These are phyloP conservation scores for Cephus spinipes DNA, from an alignment of 2,888 invertebrate species.

Conservation along the genomic window DNA sequence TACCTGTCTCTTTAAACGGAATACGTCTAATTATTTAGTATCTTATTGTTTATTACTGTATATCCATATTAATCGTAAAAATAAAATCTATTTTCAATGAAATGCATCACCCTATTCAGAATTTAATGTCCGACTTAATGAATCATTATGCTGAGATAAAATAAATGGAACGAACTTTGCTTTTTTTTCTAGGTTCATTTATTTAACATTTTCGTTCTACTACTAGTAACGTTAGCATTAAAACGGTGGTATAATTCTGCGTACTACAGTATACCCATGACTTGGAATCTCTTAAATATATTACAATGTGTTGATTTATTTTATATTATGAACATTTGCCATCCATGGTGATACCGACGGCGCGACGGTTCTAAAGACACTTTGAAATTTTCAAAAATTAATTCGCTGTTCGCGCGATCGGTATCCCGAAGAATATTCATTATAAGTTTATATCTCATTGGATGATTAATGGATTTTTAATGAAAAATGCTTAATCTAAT, in stretches of 20 bases:
- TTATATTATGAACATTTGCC: constrained; percentile 18
- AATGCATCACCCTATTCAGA: background rate
- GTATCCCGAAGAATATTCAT: background rate
- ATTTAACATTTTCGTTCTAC: constrained; percentile 42
- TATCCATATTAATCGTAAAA: constrained; percentile 37
- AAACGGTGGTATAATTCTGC: constrained; percentile 46
- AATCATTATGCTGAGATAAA: background rate
- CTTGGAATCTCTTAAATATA: constrained; percentile 10
- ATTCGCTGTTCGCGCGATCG: background rate
- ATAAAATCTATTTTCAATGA: constrained; percentile 51
- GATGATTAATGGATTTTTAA: background rate
- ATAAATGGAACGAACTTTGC: background rate
- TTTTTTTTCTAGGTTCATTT: constrained; percentile 27
- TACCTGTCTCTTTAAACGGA: constrained; percentile 18
- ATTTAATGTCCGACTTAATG: background rate
- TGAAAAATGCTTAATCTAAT: constrained; percentile 13
- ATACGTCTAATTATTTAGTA: constrained; percentile 29
- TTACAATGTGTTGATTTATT: constrained; percentile 20
- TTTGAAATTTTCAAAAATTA: background rate
- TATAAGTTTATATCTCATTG: background rate
- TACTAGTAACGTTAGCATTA: constrained; percentile 31
- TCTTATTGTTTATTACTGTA: constrained; percentile 42
- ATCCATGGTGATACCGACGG: constrained; percentile 11
- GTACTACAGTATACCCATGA: background rate
- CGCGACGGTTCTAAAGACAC: constrained; percentile 7